phyloP scores from a whole-genome alignment of 2,888 invertebrate genomes.

The Erebia epiphron region DNA sequence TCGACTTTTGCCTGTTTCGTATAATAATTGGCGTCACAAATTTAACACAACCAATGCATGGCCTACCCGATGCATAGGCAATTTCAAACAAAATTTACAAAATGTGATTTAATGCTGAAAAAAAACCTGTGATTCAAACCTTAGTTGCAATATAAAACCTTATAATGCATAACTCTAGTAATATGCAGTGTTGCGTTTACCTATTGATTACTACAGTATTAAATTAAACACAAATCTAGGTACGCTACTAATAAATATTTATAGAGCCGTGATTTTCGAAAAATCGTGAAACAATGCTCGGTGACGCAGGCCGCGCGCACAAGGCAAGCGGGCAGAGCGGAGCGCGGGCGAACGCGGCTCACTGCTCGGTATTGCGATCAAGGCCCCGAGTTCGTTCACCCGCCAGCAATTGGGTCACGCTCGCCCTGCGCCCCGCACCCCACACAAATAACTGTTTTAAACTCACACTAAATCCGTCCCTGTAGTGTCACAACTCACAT shows the following conservation, averaged over 20 bases:
- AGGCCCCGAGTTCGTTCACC: constrained; percentile 82
- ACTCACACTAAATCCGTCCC: constrained; percentile 71
- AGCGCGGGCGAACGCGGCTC: constrained; percentile 39
- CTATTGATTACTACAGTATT: neutral
- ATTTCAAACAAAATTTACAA: too few relatives aligned
- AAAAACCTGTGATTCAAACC: too few relatives aligned
- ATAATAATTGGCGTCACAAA: too few relatives aligned
- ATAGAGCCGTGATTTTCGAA: constrained; percentile 26
- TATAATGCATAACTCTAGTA: too few relatives aligned
- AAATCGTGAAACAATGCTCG: constrained; percentile 62
- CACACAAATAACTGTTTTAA: constrained; percentile 74
- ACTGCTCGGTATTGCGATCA: constrained; percentile 77
- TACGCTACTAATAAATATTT: constrained; percentile 12
- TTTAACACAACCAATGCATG: too few relatives aligned
- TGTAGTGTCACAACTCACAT: constrained; percentile 70
- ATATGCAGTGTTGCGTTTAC: too few relatives aligned
- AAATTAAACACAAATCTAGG: neutral
- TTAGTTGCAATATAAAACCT: too few relatives aligned
- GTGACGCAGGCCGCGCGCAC: constrained; percentile 40
- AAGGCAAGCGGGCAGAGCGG: constrained; percentile 24
- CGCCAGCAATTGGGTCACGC: constrained; percentile 76
- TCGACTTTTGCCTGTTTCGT: too few relatives aligned
- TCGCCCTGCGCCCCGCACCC: constrained; percentile 54
- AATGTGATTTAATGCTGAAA: too few relatives aligned
- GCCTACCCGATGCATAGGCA: too few relatives aligned